Base-by-base conservation (phyloP, 2,797 vertebrate genomes). In the Ptychadena robeensis region DNA sequence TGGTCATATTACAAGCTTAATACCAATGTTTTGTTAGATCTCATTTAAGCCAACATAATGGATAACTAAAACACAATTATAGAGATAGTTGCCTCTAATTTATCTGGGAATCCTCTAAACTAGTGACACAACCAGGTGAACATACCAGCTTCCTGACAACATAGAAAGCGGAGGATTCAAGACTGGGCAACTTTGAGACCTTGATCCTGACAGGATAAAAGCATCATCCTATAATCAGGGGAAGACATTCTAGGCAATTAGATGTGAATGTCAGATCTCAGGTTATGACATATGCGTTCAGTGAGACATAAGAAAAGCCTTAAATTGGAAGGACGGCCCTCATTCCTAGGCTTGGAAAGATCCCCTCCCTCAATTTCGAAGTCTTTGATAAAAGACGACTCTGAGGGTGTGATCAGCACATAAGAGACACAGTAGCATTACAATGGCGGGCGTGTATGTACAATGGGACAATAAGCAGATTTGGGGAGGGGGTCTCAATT, bases 371-470 rank as follows among this genome's bases (percentile, higher is more conserved):
- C n/a, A 15, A 7, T 25, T 48, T n/a, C 61, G 22, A 61, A 31
- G 40, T 34, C 44, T 73, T 67, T 48, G 61, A 71, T 65, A 9
- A 76, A 53, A 68, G 30, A 22, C 59, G n/a, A 30, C 61, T 44
- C 69, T 5, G 12, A 67, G 80, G 75, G 80, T 82, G 80, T 67
- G 80, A 34, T 61, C 44, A 44, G 35, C 34, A 66, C 63, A 59
- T 15, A 63, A n/a, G 57, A 61, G 35, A 27, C 2, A 30, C 22
- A 48, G 57, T 30, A 81, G 80, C 71, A 68, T 75, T 14, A 82
- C 80, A 82, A 75, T 75, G 65, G 66, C 65, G 30, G 72, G 80
- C 44, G 65, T 75, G 44, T 68, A 68, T 37, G 15, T 15, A 22
- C 40, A 27, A 15, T 6, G 34, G 75, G 38, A 77, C 63, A 67